phyloP scores from a whole-genome alignment of 2,797 vertebrate genomes.

The Potorous gilbertii region DNA sequence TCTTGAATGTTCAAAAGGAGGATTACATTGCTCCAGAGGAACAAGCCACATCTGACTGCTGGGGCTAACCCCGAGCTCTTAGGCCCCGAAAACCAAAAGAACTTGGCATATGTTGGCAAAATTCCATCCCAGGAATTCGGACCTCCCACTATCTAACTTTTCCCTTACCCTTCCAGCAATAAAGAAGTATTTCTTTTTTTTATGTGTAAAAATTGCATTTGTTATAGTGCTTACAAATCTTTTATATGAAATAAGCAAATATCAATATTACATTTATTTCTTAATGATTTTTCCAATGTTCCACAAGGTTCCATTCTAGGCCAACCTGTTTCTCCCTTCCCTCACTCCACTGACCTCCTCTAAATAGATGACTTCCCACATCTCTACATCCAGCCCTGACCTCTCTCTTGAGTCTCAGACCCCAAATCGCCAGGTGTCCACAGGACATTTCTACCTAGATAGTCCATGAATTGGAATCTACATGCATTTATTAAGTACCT shows the following conservation, averaged over 20 bases:
- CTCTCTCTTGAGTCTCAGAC: not conserved
- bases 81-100: not conserved
- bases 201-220: not conserved
- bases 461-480: not conserved
- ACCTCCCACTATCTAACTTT: not conserved
- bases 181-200: not conserved
- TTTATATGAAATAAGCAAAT: not conserved
- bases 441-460: not conserved
- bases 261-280: not conserved
- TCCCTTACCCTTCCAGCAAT: not conserved
- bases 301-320: not conserved
- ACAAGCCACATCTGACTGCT: not conserved
- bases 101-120: not conserved
- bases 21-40: not conserved
- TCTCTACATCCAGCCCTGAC: not conserved
- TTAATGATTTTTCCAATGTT: not conserved
- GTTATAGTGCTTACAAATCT: not conserved
- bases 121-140: not conserved
- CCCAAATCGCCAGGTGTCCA: not conserved
- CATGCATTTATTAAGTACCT: not conserved
- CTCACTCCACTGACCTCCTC: not conserved
- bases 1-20: not conserved
- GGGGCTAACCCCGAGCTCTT: not conserved
- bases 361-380: not conserved
- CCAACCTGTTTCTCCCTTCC: not conserved